Percentiles rank a stretch among this genome's conserved stretches.
These are phyloP conservation scores for Pseudochirops corinnae DNA, from an alignment of 2,797 vertebrate genomes.

Conservation along the genomic window DNA sequence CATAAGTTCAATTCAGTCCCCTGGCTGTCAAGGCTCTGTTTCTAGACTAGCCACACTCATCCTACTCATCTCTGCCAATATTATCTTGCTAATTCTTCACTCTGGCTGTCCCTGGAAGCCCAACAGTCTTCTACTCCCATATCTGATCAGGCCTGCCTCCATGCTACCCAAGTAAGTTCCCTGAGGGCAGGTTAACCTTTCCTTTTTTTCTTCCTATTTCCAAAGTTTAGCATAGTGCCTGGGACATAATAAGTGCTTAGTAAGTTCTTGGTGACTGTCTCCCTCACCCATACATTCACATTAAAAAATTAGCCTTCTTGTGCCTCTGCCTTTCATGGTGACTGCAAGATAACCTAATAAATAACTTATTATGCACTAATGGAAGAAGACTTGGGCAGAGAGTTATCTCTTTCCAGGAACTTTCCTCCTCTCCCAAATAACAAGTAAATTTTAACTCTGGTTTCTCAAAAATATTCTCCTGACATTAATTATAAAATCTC, in stretches of 20 bases:
- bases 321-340: neutral
- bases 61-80: neutral
- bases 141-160: neutral
- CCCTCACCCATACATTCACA: neutral
- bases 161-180: neutral
- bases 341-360: neutral
- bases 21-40: neutral
- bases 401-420: neutral
- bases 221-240: neutral
- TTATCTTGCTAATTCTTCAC: neutral
- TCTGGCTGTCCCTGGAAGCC: neutral
- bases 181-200: neutral
- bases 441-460: neutral
- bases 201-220: neutral
- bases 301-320: neutral
- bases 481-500: constrained; percentile 50
- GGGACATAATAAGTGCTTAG: neutral
- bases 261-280: neutral
- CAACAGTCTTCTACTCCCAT: neutral
- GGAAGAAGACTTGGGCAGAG: neutral
- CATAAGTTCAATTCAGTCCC: neutral
- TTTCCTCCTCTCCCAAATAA: neutral
- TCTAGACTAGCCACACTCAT: neutral
- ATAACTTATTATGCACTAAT: neutral
- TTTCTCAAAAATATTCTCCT: neutral